Base-by-base conservation (phyloP, 2,888 invertebrate genomes). In the Pristionchus fissidentatus region DNA sequence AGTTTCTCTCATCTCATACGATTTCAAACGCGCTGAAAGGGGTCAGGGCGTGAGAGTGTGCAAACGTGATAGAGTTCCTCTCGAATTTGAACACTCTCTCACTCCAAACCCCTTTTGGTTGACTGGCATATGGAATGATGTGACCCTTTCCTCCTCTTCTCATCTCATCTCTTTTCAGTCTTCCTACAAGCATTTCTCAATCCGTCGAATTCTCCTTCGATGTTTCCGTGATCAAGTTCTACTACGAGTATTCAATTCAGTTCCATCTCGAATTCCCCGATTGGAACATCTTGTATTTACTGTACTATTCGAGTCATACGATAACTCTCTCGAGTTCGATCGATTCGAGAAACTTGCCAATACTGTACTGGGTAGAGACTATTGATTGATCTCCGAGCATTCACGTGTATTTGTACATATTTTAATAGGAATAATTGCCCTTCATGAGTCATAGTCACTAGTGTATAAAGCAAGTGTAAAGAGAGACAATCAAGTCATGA, bases 211-310 rank as follows among this genome's bases (percentile, higher is more conserved):
- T 32, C 22, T 82, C 26, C 82, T 82, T 49, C 82, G 82, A 26
- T 82, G n/a, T 15, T 82, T 82, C 52, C 82, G 82, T 55, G 82
- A 82, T 43, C 66, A 57, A n/a, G 82, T 82, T 19, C 73, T 82
- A 15, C 70, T 70, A 43, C 29, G 52, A 70, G 35, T 82, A 49
- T 73, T 82, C 70, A 35, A 66, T 22, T 32, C 19, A n/a, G 35
- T 35, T 22, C 66, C 66, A 4, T 35, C 82, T 19, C 70, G 82
- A 19, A 82, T 82, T 38, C 82, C 82, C 3, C 66, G 70, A 52
- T n/a, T 82, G 7, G 82, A 82, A 55, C 70, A 82, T 82, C 32
- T 82, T 8, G 32, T 82, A 15, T 82, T 70, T 29, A 70, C 70
- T n/a, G 41, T 70, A 29, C 52, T 70, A 13, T 82, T 82, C 32